Evolutionary conservation across 2,797 vertebrate species (phyloP).

Genomic region (Moxostoma hubbsi): DNA sequence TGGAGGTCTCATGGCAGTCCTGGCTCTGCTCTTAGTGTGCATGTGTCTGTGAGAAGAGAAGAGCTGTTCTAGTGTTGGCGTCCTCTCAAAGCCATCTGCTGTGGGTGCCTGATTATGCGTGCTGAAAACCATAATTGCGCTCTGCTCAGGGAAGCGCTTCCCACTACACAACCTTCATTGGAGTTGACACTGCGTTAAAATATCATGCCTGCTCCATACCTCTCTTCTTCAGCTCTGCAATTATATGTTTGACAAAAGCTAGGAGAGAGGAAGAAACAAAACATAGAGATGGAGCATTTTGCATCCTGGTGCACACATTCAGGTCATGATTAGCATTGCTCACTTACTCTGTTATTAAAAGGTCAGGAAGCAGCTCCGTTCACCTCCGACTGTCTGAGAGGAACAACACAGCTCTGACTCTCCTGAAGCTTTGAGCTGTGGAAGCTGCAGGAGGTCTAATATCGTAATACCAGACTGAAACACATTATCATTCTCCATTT

Average conservation of each 20-base stretch:
- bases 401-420: not conserved
- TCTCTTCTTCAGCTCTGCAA: constrained; percentile 48
- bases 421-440: not conserved
- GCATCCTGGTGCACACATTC: constrained; percentile 44
- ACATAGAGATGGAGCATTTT: constrained; percentile 11
- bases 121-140: constrained; percentile 72
- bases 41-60: constrained; percentile 39
- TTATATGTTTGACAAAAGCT: constrained; percentile 44
- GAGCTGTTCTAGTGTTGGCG: constrained; percentile 63
- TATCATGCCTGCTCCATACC: constrained; percentile 57
- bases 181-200: constrained; percentile 62
- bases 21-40: constrained; percentile 6
- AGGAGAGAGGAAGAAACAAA: constrained; percentile 23
- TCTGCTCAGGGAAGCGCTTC: constrained; percentile 60
- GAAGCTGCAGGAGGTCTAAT: constrained; percentile 38
- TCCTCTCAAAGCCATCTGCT: constrained; percentile 76
- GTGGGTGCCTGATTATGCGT: constrained; percentile 62
- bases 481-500: constrained; percentile 10
- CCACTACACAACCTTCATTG: constrained; percentile 62
- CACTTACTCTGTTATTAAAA: constrained; percentile 47
- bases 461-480: constrained; percentile 11
- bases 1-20: constrained; percentile 5
- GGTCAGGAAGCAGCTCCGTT: constrained; percentile 23
- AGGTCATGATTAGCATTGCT: constrained; percentile 48
- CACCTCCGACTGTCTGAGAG: not conserved